phyloP scores from a whole-genome alignment of 2,797 vertebrate genomes.

The Fringilla coelebs region DNA sequence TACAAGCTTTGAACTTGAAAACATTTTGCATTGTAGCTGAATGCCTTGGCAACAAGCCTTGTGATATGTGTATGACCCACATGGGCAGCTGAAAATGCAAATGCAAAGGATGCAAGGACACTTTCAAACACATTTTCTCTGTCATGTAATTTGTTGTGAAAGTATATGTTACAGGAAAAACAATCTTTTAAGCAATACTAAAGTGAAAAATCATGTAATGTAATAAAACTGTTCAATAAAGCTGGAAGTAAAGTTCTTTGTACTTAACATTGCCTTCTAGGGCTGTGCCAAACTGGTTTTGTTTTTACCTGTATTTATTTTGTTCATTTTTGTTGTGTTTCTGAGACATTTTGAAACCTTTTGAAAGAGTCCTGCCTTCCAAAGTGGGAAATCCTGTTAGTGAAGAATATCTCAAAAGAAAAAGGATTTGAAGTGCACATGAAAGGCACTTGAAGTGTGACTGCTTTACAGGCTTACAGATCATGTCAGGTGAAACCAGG shows the following conservation, averaged over 20 bases:
- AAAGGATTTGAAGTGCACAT: constrained; percentile 29
- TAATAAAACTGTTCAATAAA: background rate
- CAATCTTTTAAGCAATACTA: background rate
- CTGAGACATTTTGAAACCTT: background rate
- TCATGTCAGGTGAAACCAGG: background rate
- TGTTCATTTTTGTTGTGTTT: background rate
- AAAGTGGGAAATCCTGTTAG: constrained; percentile 25
- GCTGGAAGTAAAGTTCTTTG: background rate
- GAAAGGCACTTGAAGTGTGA: constrained; percentile 34
- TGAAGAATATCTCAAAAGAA: constrained; percentile 19
- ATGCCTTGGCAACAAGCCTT: constrained; percentile 6
- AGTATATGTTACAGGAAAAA: background rate
- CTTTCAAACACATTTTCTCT: background rate
- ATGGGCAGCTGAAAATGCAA: constrained; percentile 40
- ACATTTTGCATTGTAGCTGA: constrained; percentile 8
- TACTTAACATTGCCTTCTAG: background rate
- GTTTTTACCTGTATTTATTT: background rate
- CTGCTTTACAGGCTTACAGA: background rate
- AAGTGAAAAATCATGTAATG: background rate
- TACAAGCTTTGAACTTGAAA: constrained; percentile 42
- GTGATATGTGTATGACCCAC: background rate
- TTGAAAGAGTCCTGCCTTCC: background rate
- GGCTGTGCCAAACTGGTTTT: background rate
- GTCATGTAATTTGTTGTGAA: background rate
- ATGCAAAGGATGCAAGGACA: constrained; percentile 13